These are phyloP conservation scores for Lepilemur septentrionalis DNA, from an alignment of 2,797 vertebrate genomes.

Conservation along the genomic window DNA sequence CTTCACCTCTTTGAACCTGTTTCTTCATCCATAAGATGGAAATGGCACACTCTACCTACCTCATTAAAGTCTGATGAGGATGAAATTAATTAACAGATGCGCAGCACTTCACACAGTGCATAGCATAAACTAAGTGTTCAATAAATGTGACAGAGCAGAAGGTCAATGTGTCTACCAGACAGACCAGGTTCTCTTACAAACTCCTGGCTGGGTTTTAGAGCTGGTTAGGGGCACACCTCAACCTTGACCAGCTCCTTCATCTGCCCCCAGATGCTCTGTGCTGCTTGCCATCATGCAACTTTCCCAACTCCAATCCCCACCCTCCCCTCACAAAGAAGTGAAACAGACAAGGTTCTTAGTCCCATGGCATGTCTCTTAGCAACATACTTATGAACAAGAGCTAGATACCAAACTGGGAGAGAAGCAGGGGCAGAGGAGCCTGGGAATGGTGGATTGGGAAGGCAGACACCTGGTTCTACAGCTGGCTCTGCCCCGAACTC, in stretches of 20 bases:
- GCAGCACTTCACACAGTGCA: not conserved
- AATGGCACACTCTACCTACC: conserved; percentile 47
- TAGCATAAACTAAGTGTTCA: not conserved
- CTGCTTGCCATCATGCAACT: not conserved
- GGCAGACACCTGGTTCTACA: not conserved
- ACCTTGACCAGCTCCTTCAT: not conserved
- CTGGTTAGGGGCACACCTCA: not conserved
- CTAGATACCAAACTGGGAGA: not conserved
- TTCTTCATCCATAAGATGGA: not conserved
- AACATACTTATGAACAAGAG: not conserved
- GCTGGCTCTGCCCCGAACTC: not conserved
- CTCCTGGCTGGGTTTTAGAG: not conserved
- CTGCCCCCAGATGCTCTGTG: not conserved
- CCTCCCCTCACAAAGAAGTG: not conserved
- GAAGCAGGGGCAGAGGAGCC: not conserved
- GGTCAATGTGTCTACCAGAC: not conserved
- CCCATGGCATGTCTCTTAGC: not conserved
- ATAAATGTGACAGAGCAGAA: not conserved
- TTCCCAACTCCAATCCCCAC: not conserved
- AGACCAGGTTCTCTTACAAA: not conserved
- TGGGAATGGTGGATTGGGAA: not conserved
- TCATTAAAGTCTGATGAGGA: conserved; percentile 23
- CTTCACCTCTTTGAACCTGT: not conserved
- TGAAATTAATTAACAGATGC: not conserved
- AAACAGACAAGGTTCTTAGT: not conserved